These are phyloP conservation scores for Siniperca scherzeri DNA, from an alignment of 2,797 vertebrate species.

Conservation along the genomic window DNA sequence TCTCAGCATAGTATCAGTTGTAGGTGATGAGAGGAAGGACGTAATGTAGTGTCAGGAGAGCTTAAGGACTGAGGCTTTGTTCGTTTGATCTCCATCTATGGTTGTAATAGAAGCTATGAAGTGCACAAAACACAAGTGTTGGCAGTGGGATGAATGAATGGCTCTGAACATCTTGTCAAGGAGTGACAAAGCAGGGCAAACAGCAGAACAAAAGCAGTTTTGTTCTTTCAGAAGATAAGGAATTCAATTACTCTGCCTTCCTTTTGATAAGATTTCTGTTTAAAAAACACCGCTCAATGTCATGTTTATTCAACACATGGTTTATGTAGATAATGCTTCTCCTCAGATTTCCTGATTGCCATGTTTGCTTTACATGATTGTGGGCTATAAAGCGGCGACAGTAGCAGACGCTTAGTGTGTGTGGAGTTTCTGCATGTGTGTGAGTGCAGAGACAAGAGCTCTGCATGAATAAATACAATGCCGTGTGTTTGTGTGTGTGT, in stretches of 20 bases:
- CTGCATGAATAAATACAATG: slow-evolving; percentile 31
- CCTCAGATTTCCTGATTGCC: slow-evolving; percentile 35
- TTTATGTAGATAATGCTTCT: slow-evolving; percentile 40
- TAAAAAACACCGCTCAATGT: slow-evolving; percentile 21
- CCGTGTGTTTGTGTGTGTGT: slow-evolving; percentile 28
- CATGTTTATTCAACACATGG: slow-evolving; percentile 44
- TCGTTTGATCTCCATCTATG: slow-evolving; percentile 31
- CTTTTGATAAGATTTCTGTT: slow-evolving; percentile 44
- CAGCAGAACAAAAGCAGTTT: slow-evolving; percentile 59
- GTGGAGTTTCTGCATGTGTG: slow-evolving; percentile 32
- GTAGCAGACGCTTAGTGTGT: neutral
- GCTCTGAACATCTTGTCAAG: slow-evolving; percentile 36
- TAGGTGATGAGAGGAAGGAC: slow-evolving; percentile 16
- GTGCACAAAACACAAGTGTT: slow-evolving; percentile 4
- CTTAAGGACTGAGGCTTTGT: slow-evolving; percentile 17
- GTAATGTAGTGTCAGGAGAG: slow-evolving; percentile 8
- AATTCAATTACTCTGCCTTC: slow-evolving; percentile 37
- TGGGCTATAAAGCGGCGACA: slow-evolving; percentile 8
- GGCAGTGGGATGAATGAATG: slow-evolving; percentile 30
- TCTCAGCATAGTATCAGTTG: slow-evolving; percentile 6
- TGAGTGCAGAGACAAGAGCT: slow-evolving; percentile 17
- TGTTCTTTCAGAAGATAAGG: slow-evolving; percentile 54
- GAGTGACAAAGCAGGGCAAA: slow-evolving; percentile 36
- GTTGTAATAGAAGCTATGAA: slow-evolving; percentile 31
- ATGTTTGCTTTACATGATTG: slow-evolving; percentile 45